These are phyloP conservation scores for Theocolax elegans DNA, from an alignment of 1,140 invertebrate species.

Conservation along the genomic window DNA sequence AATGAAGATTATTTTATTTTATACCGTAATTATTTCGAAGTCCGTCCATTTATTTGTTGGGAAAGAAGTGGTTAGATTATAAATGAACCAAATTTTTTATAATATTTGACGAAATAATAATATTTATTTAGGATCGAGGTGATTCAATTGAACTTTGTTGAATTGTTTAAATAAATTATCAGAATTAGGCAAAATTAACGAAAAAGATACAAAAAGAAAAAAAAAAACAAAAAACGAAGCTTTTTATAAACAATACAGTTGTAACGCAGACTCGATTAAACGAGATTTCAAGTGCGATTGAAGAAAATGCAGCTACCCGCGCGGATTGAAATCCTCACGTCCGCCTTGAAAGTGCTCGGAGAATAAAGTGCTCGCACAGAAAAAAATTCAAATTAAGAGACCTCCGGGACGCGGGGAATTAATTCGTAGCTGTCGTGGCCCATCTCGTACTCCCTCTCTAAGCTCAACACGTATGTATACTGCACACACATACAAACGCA, in stretches of 20 bases:
- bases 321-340: not conserved
- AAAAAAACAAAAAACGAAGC: not conserved
- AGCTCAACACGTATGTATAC: not conserved
- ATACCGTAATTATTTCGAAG: no score
- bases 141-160: no score
- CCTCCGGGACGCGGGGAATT: constrained; percentile 38
- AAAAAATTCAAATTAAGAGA: constrained; percentile 43
- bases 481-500: not conserved
- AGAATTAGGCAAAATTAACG: no score
- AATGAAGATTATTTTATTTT: no score
- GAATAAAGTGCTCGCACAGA: not conserved
- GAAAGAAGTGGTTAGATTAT: no score
- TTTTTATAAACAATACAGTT: not conserved
- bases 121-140: no score
- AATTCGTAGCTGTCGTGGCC: constrained; percentile 41
- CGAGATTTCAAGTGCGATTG: not conserved
- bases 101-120: no score
- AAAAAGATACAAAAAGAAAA: not conserved
- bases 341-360: not conserved
- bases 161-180: no score
- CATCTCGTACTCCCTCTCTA: not conserved
- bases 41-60: no score
- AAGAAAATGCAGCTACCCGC: no score
- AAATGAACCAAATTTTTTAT: no score
- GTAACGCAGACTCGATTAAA: not conserved